Conservation (phyloP, 2,888 invertebrate species). For the Himalopsyche anomala region DNA sequence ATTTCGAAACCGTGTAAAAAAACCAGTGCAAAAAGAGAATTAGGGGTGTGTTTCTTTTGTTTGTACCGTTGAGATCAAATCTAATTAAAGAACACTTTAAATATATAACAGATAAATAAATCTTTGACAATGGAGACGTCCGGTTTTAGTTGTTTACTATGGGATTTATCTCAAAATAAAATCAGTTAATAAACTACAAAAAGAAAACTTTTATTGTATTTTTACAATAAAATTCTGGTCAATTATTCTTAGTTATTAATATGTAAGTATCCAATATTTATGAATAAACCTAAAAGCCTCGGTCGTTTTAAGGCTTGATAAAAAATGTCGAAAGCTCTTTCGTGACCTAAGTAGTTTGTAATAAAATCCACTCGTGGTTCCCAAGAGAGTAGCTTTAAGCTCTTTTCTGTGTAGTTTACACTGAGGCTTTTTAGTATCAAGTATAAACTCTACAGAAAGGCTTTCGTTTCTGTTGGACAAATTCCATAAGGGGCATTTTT, state of each 20-base stretch:
- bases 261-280: not conserved
- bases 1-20: too few relatives aligned
- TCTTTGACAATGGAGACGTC: too few relatives aligned
- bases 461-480: constrained; percentile 24
- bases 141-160: too few relatives aligned
- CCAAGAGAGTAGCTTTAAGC: constrained; percentile 2
- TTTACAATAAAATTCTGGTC: not conserved
- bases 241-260: not conserved
- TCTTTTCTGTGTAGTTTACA: constrained; percentile 25
- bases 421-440: constrained; percentile 24
- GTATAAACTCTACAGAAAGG: constrained; percentile 22
- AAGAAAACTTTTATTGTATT: too few relatives aligned
- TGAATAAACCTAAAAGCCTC: constrained; percentile 15
- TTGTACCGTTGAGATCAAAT: too few relatives aligned
- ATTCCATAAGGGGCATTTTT: not conserved
- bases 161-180: too few relatives aligned
- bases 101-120: too few relatives aligned
- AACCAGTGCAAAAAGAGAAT: too few relatives aligned
- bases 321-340: constrained; percentile 34
- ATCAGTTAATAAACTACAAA: too few relatives aligned
- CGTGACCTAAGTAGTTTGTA: constrained; percentile 34
- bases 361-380: constrained; percentile 34
- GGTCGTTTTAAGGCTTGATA: constrained; percentile 26
- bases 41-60: too few relatives aligned
- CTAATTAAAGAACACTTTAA: too few relatives aligned